Evolutionary conservation across 64 coral and sea anemone genomes (phyloP).

Genomic region (Platygyra sinensis): DNA sequence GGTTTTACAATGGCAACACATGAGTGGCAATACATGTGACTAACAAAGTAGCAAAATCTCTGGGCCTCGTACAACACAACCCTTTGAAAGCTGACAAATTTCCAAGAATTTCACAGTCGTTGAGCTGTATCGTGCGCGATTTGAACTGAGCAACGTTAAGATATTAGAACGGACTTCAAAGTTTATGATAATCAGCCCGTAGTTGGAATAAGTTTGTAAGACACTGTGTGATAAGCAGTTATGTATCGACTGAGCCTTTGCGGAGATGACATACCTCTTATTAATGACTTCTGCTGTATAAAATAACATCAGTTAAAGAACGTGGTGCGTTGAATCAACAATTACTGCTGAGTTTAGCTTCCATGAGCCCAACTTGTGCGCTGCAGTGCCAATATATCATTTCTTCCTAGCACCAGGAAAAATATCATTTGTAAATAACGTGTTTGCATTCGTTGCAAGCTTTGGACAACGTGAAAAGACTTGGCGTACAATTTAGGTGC

Average conservation of each 20-base stretch:
- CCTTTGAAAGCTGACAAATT: no score
- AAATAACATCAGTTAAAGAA: background rate
- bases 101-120: no score
- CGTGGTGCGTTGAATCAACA: background rate
- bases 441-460: background rate
- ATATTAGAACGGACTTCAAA: background rate
- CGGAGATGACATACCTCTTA: background rate
- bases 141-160: no score
- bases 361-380: background rate
- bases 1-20: no score
- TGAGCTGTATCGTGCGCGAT: no score
- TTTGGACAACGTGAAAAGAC: background rate
- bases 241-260: background rate
- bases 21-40: no score
- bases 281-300: background rate
- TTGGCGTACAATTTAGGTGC: background rate
- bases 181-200: background rate
- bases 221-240: background rate
- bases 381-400: background rate
- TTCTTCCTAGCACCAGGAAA: background rate
- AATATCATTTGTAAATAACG: background rate
- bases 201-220: background rate
- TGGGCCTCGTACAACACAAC: no score
- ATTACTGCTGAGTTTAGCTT: background rate
- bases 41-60: no score